Conservation (phyloP, 2,797 vertebrate species). For the Pseudochirops corinnae region DNA sequence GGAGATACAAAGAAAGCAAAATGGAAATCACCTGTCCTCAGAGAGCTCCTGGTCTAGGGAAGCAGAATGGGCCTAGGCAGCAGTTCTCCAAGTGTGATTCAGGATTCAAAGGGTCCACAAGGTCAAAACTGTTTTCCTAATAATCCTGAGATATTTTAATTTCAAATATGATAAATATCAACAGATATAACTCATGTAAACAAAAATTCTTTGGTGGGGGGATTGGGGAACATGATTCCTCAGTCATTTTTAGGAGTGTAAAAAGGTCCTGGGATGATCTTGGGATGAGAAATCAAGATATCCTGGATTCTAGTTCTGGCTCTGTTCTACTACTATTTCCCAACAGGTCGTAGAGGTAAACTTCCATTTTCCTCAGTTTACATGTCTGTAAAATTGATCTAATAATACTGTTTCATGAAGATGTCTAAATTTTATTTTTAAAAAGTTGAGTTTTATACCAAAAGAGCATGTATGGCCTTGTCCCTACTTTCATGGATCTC, state of each 20-base stretch:
- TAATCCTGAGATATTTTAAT: neutral
- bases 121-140: neutral
- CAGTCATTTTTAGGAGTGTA: neutral
- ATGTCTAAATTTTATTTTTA: neutral
- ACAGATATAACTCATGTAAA: neutral
- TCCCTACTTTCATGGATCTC: neutral
- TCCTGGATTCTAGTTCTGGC: neutral
- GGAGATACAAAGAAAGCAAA: neutral
- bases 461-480: neutral
- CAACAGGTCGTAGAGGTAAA: neutral
- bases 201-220: neutral
- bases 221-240: neutral
- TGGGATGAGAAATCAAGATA: neutral
- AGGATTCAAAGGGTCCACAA: neutral
- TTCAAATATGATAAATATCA: neutral
- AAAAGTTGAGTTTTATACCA: neutral
- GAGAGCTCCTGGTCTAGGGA: neutral
- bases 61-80: neutral
- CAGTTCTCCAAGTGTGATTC: neutral
- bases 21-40: neutral
- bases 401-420: neutral
- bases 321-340: neutral
- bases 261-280: neutral
- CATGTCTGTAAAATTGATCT: neutral
- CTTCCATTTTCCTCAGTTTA: neutral